These are phyloP conservation scores for Trichonephila clavipes DNA, from an alignment of 1,140 invertebrate genomes.

Conservation along the genomic window DNA sequence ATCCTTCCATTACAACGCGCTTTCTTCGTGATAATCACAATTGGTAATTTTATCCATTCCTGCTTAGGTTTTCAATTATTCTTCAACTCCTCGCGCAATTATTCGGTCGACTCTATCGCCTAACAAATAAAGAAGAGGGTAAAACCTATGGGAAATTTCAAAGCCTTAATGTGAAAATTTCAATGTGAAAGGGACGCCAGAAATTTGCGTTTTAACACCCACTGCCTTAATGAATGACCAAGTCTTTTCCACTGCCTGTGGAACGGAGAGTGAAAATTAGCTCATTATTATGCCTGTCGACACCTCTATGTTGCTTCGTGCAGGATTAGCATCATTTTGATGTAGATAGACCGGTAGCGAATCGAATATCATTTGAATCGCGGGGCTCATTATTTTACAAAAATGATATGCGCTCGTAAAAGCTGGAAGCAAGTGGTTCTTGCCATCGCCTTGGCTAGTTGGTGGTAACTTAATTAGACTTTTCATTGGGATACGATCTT, in stretches of 20 bases:
- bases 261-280: constrained; percentile 38
- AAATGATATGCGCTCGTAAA: constrained; percentile 59
- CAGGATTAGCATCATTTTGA: constrained; percentile 53
- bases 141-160: constrained; percentile 1
- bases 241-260: background rate
- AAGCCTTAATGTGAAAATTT: constrained; percentile 12
- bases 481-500: constrained; percentile 1
- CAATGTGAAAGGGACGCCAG: background rate
- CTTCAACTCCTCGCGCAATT: background rate
- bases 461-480: constrained; percentile 45
- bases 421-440: background rate
- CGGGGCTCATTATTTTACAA: constrained; percentile 24
- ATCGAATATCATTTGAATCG: constrained; percentile 51
- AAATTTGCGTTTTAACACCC: background rate
- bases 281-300: constrained; percentile 60
- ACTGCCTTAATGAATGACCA: background rate
- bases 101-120: background rate
- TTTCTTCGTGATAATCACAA: no score
- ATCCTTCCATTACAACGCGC: no score
- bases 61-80: constrained; percentile 7
- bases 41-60: background rate
- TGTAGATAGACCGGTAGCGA: constrained; percentile 44
- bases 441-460: background rate
- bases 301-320: constrained; percentile 15
- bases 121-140: background rate